Percentiles rank a stretch among this genome's conserved stretches.
These are phyloP conservation scores for Indri indri DNA, from an alignment of 2,113 vertebrate species.

Conservation along the genomic window DNA sequence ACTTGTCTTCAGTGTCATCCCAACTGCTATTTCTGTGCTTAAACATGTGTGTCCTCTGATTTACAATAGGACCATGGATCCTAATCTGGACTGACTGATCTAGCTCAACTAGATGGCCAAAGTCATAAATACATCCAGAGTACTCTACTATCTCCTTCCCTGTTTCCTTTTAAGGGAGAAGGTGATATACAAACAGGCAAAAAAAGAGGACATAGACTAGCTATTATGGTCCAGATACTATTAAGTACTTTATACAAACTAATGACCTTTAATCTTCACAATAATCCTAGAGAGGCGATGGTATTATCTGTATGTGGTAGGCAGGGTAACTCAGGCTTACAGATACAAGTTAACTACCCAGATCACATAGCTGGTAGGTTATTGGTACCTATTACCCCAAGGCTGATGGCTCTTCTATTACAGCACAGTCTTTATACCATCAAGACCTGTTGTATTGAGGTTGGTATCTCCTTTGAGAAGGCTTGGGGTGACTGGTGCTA, in stretches of 20 bases:
- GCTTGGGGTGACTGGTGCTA: neutral
- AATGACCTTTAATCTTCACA: neutral
- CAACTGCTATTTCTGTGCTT: neutral
- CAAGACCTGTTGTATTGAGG: neutral
- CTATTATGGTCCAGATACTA: neutral
- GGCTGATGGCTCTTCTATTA: neutral
- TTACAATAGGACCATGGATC: neutral
- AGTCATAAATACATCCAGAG: neutral
- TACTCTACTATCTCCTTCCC: neutral
- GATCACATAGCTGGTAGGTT: conserved; percentile 8
- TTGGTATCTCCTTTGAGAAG: conserved; percentile 14
- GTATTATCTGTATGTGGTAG: neutral
- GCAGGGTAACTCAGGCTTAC: neutral
- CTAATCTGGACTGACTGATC: neutral
- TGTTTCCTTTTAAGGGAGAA: conserved; percentile 40
- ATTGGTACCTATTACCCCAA: neutral
- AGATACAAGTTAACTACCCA: neutral
- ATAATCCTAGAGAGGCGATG: neutral
- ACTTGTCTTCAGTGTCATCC: neutral
- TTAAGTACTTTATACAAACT: neutral
- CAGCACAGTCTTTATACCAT: neutral
- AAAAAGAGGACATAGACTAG: conserved; percentile 8
- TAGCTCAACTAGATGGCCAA: neutral
- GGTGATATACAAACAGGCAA: neutral
- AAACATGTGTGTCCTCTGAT: neutral